Evolutionary conservation across 2,113 vertebrate genomes (phyloP).

Genomic region (Malurus alboscapulatus): DNA sequence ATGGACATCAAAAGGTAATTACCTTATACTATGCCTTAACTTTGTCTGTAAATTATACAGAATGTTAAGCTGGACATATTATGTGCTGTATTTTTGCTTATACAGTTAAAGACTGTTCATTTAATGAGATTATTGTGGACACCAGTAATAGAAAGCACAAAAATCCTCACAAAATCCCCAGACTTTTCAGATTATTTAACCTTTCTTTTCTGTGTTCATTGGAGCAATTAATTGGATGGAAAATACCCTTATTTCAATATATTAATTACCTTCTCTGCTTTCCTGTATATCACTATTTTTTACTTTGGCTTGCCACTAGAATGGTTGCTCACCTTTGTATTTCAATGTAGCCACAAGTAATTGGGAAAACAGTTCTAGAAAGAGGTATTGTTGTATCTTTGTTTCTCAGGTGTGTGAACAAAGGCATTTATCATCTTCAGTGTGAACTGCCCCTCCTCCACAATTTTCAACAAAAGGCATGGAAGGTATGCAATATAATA

Average conservation of each 20-base stretch:
- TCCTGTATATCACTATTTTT: neutral
- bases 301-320: neutral
- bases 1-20: neutral
- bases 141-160: neutral
- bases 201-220: neutral
- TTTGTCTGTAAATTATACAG: neutral
- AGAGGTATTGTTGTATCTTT: neutral
- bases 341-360: neutral
- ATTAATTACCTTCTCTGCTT: conserved; percentile 11
- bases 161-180: neutral
- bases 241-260: neutral
- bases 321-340: neutral
- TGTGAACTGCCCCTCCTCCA: neutral
- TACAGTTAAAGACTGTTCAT: neutral
- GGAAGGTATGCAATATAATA: neutral
- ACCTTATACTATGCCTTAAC: neutral
- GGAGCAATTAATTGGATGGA: neutral
- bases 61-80: neutral
- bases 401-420: neutral
- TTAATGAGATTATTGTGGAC: neutral
- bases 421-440: neutral
- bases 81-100: neutral
- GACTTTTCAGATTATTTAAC: neutral
- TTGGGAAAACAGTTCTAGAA: neutral
- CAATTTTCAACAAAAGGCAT: neutral